Conservation (phyloP, 2,888 invertebrate species). For the Aphidius colemani region DNA sequence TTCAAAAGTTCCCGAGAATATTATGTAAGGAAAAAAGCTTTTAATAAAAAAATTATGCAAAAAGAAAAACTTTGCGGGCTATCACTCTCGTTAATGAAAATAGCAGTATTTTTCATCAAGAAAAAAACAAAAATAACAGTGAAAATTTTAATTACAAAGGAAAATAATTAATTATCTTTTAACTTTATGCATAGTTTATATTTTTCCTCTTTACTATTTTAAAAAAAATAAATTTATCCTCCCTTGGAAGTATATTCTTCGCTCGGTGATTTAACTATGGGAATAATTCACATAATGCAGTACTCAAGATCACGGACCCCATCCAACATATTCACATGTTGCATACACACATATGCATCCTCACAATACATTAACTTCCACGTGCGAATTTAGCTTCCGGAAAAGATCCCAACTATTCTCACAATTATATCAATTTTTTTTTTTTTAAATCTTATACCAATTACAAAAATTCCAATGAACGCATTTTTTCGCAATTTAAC, state of each 20-base stretch:
- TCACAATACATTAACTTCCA: neutral
- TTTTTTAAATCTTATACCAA: conserved; percentile 9
- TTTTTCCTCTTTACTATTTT: conserved; percentile 19
- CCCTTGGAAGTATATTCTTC: conserved; percentile 35
- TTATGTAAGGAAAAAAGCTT: too few relatives aligned
- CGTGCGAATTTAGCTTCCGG: conserved; percentile 12
- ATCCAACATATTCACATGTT: conserved; percentile 24
- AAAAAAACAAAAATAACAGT: conserved; percentile 43
- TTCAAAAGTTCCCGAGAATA: too few relatives aligned
- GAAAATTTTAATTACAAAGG: conserved; percentile 50
- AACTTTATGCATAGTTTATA: conserved; percentile 25
- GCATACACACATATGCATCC: conserved; percentile 20
- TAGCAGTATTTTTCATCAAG: neutral
- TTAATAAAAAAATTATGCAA: too few relatives aligned
- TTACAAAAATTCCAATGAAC: conserved; percentile 19
- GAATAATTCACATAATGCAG: conserved; percentile 48
- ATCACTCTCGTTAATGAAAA: too few relatives aligned
- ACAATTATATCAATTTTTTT: conserved; percentile 9
- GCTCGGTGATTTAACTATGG: conserved; percentile 45
- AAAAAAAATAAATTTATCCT: conserved; percentile 26
- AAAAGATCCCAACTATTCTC: conserved; percentile 18
- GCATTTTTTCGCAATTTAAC: neutral
- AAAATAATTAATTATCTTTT: conserved; percentile 37
- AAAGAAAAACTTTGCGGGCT: too few relatives aligned
- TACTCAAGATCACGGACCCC: conserved; percentile 36